phyloP scores from a whole-genome alignment of 2,113 vertebrate genomes.

The Rhinogobius similis region DNA sequence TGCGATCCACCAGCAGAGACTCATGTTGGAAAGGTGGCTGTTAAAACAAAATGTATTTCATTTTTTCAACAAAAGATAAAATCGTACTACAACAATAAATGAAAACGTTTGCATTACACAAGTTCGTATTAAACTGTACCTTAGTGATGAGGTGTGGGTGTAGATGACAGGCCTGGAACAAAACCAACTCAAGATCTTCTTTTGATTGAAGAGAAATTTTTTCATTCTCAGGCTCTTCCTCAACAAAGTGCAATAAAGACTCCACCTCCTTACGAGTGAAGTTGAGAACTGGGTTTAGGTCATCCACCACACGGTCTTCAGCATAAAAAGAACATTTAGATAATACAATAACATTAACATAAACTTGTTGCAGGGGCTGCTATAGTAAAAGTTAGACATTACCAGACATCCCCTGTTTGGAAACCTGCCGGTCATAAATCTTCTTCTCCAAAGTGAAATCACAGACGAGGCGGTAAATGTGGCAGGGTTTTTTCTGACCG shows the following conservation, averaged over 20 bases:
- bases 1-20: slow-evolving; percentile 93
- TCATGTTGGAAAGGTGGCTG: slow-evolving; percentile 97
- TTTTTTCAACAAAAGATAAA: neutral
- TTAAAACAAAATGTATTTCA: slow-evolving; percentile 19
- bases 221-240: slow-evolving; percentile 86
- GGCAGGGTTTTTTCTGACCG: slow-evolving; percentile 93
- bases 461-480: slow-evolving; percentile 96
- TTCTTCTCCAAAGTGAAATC: slow-evolving; percentile 98
- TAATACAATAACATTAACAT: neutral
- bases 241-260: slow-evolving; percentile 97
- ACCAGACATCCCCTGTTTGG: slow-evolving; percentile 99
- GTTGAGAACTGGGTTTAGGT: slow-evolving; percentile 95
- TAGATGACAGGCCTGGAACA: slow-evolving; percentile 85
- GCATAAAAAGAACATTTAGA: slow-evolving; percentile 1
- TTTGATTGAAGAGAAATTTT: slow-evolving; percentile 56
- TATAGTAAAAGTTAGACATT: slow-evolving; percentile 8
- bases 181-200: slow-evolving; percentile 83
- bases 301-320: slow-evolving; percentile 95
- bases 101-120: too few relatives aligned
- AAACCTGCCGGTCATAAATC: slow-evolving; percentile 98
- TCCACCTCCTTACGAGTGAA: slow-evolving; percentile 97
- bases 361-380: neutral
- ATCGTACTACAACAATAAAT: neutral
- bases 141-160: slow-evolving; percentile 96
- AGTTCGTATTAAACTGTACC: too few relatives aligned